Percentiles rank a stretch among this genome's conserved stretches.
phyloP scores from a whole-genome alignment of 2,113 vertebrate species.

The Lophura nycthemera region DNA sequence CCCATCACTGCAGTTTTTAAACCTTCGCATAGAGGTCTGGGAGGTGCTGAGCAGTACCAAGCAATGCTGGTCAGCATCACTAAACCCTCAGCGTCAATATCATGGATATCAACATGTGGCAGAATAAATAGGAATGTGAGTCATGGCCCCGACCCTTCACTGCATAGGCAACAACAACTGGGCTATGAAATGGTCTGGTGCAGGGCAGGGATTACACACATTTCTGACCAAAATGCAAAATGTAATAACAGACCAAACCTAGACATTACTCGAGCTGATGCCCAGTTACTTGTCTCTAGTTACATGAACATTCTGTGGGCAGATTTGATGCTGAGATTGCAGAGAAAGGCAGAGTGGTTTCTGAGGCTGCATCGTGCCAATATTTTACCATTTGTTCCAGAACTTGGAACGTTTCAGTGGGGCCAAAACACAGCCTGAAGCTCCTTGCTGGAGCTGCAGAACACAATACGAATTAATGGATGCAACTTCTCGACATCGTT shows the following conservation, averaged over 20 bases:
- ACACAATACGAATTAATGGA: constrained; percentile 56
- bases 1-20: background rate
- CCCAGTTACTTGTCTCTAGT: background rate
- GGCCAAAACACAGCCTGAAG: constrained; percentile 47
- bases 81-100: background rate
- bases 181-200: background rate
- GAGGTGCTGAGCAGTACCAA: background rate
- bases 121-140: background rate
- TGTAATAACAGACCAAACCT: background rate
- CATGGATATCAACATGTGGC: background rate
- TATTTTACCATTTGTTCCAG: constrained; percentile 61
- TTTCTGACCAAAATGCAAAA: background rate
- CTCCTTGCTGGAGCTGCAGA: constrained; percentile 44
- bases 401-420: constrained; percentile 55
- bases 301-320: background rate
- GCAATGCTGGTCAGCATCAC: background rate
- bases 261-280: background rate
- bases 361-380: constrained; percentile 40
- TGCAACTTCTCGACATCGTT: constrained; percentile 41
- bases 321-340: background rate
- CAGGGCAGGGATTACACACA: background rate
- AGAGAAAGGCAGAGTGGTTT: constrained; percentile 21
- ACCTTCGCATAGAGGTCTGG: background rate
- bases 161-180: background rate
- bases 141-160: background rate